Evolutionary conservation across 2,888 invertebrate species (phyloP).

Genomic region (Danaus chrysippus): DNA sequence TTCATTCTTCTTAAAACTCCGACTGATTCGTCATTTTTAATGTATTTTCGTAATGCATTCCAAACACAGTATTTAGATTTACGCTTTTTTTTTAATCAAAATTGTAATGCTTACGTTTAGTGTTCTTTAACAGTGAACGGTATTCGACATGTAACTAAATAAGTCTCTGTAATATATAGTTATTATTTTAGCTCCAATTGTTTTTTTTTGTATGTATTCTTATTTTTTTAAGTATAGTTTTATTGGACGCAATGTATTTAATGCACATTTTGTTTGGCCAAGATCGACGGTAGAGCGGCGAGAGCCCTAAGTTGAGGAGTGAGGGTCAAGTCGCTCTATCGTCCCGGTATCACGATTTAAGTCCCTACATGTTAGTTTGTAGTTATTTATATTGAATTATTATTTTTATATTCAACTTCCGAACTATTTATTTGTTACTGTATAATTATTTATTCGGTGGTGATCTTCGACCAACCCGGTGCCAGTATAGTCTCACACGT

Average conservation of each 20-base stretch:
- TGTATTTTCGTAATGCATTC: conserved; percentile 65
- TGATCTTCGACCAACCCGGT: no score
- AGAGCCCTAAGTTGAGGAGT: no score
- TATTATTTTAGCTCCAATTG: conserved; percentile 45
- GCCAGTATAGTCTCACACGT: no score
- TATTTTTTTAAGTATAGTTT: conserved; percentile 34
- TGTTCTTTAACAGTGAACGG: conserved; percentile 32
- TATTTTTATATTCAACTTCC: conserved; percentile 62
- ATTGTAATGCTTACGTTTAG: conserved; percentile 37
- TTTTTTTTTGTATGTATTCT: conserved; percentile 41
- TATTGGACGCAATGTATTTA: conserved; percentile 40
- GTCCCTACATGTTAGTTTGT: conserved; percentile 45
- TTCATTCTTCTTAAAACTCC: conserved; percentile 45
- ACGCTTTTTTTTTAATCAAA: conserved; percentile 46
- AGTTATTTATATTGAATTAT: conserved; percentile 75
- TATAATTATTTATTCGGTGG: conserved; percentile 52
- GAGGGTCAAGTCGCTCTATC: conserved; percentile 17
- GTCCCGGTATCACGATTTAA: conserved; percentile 13
- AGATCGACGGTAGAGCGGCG: conserved; percentile 19
- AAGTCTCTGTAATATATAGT: conserved; percentile 38
- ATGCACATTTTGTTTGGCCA: conserved; percentile 31
- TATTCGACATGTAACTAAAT: conserved; percentile 46
- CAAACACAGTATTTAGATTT: conserved; percentile 66
- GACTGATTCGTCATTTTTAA: conserved; percentile 52
- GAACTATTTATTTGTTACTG: conserved; percentile 69